Conservation (phyloP, 2,113 vertebrate genomes). For the Toxotes chatareus region DNA sequence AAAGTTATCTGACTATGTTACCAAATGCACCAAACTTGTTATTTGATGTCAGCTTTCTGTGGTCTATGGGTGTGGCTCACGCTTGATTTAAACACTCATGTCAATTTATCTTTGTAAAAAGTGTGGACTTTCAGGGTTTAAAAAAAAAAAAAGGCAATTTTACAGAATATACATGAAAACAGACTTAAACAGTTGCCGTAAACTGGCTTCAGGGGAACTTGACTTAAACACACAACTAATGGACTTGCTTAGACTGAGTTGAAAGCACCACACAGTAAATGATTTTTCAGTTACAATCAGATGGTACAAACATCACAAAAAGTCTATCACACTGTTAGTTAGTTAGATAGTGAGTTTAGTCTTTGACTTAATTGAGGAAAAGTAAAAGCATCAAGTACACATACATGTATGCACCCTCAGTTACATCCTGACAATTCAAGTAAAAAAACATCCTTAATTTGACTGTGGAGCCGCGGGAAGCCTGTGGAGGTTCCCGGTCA, state of each 20-base stretch:
- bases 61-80: conserved; percentile 41
- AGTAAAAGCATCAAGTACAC: not conserved
- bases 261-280: not conserved
- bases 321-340: too few relatives aligned
- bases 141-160: not conserved
- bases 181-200: too few relatives aligned
- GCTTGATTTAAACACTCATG: not conserved
- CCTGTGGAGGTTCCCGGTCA: not conserved
- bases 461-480: not conserved
- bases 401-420: not conserved
- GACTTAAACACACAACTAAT: not conserved
- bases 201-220: too few relatives aligned
- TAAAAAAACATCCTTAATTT: not conserved
- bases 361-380: not conserved
- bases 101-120: not conserved
- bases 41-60: not conserved
- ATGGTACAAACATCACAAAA: not conserved
- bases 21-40: not conserved
- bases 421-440: not conserved
- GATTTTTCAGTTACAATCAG: not conserved
- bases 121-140: too few relatives aligned
- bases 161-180: not conserved
- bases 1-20: not conserved
- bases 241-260: not conserved
- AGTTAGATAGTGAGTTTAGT: not conserved